Conservation (phyloP, 2,888 invertebrate species). For the Phrixothrix hirtus region DNA sequence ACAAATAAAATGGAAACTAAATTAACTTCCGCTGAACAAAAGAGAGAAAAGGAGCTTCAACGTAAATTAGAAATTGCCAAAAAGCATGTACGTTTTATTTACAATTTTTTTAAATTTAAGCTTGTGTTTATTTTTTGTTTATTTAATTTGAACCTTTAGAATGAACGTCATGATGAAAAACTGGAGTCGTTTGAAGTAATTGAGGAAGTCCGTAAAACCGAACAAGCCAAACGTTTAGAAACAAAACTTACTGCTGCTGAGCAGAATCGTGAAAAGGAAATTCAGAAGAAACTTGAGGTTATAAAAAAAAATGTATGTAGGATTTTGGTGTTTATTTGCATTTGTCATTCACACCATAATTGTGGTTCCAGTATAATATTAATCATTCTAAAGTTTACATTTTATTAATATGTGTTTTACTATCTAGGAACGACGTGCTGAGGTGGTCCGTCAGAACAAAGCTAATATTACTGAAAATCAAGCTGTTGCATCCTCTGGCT, state of each 20-base stretch:
- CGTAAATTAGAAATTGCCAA: slow-evolving; percentile 83
- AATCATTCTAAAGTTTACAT: no score
- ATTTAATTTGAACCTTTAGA: slow-evolving; percentile 36
- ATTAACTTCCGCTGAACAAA: slow-evolving; percentile 78
- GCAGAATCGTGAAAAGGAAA: slow-evolving; percentile 81
- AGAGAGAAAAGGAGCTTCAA: slow-evolving; percentile 82
- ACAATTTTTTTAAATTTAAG: slow-evolving; percentile 17
- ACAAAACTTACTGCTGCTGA: slow-evolving; percentile 80
- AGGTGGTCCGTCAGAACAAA: slow-evolving; percentile 90
- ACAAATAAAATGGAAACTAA: slow-evolving; percentile 66
- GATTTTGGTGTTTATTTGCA: no score
- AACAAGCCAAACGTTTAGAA: slow-evolving; percentile 59
- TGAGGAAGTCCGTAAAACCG: slow-evolving; percentile 50
- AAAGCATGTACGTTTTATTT: slow-evolving; percentile 69
- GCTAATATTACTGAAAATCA: slow-evolving; percentile 65
- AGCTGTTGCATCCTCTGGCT: slow-evolving; percentile 70
- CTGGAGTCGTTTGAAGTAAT: slow-evolving; percentile 46
- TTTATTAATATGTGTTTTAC: no score
- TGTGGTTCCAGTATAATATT: no score
- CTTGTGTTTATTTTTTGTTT: slow-evolving; percentile 19
- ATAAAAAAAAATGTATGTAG: slow-evolving; percentile 80
- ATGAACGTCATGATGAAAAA: slow-evolving; percentile 49
- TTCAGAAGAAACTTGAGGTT: slow-evolving; percentile 82
- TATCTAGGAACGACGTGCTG: slow-evolving; percentile 85
- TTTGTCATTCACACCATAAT: no score